Evolutionary conservation across 2,888 invertebrate species (phyloP), one percentile per base, ranked within the genome.

Genomic region (Rhagium mordax): DNA sequence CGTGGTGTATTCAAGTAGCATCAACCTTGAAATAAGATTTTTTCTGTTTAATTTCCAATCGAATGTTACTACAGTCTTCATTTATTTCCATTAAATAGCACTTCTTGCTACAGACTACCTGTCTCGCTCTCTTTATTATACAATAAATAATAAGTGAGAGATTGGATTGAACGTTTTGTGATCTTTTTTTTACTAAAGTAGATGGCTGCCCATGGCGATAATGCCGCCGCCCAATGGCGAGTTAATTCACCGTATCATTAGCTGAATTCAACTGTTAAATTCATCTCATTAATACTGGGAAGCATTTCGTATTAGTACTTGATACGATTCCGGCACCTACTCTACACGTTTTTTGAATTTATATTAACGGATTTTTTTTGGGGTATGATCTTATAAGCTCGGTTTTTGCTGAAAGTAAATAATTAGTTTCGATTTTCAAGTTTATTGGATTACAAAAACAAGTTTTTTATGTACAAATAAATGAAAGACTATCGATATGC

Each of bases 211-310:
- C 78, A 78, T 78, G 78, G 79, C 77, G 77, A 79, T 76, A 60
- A 10, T 60, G 74, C 77, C 75, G 77, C 79, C 79, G 79, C 79
- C 78, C 77, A 74, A 79, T 77, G 77, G 76, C 73, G 75, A 76
- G 75, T 76, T 81, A 82, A 81, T 80, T 79, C 76, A 80, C 75
- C 80, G 78, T 82, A 76, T 79, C 79, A 82, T 82, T 82, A 81
- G 78, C 78, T 76, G 76, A 79, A 81, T 80, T 81, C 81, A 79
- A 81, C 79, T 82, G 79, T 81, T 81, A 77, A 81, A 81, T 81
- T 79, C 74, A 74, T 77, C 76, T 74, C 75, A 70, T 76, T 74
- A 27, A 24, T 49, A 51, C 64, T 51, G 48, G 64, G 64, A 51
- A 64, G 64, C 51, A 27, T 64, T 62, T 64, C 64, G 49, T 49